These are phyloP conservation scores for Paramuricea clavata DNA, from an alignment of 92 coral and sea anemone genomes.

Conservation along the genomic window DNA sequence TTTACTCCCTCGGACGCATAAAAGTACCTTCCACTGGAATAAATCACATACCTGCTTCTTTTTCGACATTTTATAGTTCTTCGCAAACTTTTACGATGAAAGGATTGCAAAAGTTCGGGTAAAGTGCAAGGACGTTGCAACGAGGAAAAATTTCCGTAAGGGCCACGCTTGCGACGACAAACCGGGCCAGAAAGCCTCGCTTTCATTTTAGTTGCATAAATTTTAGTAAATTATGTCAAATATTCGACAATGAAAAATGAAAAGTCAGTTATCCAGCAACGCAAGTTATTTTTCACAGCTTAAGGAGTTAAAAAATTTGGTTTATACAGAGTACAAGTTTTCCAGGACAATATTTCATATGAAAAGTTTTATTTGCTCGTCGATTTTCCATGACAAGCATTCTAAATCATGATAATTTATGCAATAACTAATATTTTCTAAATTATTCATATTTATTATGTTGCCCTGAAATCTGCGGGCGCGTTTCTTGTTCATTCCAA, in stretches of 20 bases:
- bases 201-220: neutral
- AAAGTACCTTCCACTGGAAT: neutral
- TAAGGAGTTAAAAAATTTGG: too few relatives aligned
- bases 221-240: neutral
- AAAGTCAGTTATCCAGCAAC: too few relatives aligned
- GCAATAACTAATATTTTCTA: neutral
- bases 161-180: conserved; percentile 20
- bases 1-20: neutral
- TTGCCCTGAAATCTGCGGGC: conserved; percentile 29
- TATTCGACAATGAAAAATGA: neutral
- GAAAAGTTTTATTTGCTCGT: too few relatives aligned
- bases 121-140: neutral
- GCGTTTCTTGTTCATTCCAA: conserved; percentile 18
- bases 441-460: neutral
- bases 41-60: conserved; percentile 40
- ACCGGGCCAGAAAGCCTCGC: conserved; percentile 1
- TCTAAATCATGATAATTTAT: too few relatives aligned
- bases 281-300: neutral
- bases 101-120: neutral
- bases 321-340: too few relatives aligned
- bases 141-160: neutral
- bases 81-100: neutral
- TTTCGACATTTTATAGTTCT: conserved; percentile 31
- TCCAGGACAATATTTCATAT: too few relatives aligned
- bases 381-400: too few relatives aligned